Conservation (phyloP, 2,888 invertebrate species). For the Plebejus argus region DNA sequence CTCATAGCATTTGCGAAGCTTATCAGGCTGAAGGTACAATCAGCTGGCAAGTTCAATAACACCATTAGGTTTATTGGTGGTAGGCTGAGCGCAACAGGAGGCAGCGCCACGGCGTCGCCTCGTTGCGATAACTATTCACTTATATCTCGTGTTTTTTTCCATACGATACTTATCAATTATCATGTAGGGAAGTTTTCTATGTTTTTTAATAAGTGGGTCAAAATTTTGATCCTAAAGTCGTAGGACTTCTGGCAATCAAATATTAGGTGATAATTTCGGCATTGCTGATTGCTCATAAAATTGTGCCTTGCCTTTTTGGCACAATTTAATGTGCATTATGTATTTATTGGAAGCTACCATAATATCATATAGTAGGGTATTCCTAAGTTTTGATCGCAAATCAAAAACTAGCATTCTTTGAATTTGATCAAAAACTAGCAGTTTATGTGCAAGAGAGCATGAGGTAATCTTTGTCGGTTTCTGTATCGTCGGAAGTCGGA, state of each 20-base stretch:
- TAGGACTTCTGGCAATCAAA: too few relatives aligned
- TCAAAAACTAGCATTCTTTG: background rate
- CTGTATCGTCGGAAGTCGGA: background rate
- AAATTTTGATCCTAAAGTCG: background rate
- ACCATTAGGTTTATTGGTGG: slow-evolving; percentile 12
- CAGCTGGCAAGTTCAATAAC: background rate
- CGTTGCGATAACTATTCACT: slow-evolving; percentile 26
- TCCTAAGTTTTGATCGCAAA: too few relatives aligned
- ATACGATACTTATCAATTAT: background rate
- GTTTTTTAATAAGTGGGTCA: too few relatives aligned
- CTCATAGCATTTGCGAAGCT: background rate
- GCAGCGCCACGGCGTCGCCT: slow-evolving; percentile 27
- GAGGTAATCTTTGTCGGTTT: background rate
- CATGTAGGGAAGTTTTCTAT: background rate
- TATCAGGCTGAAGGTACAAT: background rate
- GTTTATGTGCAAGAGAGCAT: background rate
- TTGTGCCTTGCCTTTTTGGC: too few relatives aligned
- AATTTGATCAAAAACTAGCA: background rate
- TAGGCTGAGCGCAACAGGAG: slow-evolving; percentile 30
- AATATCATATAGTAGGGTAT: too few relatives aligned
- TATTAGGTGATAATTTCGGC: too few relatives aligned
- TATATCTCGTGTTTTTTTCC: slow-evolving; percentile 1
- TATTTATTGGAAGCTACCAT: too few relatives aligned
- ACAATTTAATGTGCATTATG: too few relatives aligned
- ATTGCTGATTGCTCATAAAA: too few relatives aligned